These are phyloP conservation scores for Anneissia japonica DNA, from an alignment of 35 echinoderm and acorn worm genomes.

Conservation along the genomic window DNA sequence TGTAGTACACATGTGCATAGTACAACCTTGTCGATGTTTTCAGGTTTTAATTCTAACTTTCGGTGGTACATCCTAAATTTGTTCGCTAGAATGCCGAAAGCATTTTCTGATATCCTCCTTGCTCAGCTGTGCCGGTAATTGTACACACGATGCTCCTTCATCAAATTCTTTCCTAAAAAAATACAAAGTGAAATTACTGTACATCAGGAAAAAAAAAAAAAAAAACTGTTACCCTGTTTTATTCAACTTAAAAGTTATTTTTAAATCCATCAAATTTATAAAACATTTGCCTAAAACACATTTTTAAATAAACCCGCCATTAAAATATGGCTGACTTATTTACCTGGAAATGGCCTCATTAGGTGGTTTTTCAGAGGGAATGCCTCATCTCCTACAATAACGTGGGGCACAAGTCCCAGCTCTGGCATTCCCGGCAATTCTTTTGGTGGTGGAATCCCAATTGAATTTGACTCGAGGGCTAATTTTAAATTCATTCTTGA, in stretches of 20 bases:
- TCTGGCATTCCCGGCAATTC: background rate
- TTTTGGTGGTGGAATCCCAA: background rate
- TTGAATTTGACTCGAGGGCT: background rate
- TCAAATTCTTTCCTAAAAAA: background rate
- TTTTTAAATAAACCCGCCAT: no score
- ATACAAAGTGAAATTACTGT: no score
- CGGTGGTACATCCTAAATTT: background rate
- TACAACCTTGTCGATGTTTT: background rate
- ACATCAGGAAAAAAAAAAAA: no score
- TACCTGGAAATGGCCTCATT: background rate
- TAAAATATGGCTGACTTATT: no score
- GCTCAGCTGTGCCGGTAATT: background rate
- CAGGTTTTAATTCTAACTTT: background rate
- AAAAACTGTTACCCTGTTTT: no score
- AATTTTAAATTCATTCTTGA: background rate
- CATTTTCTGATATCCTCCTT: background rate
- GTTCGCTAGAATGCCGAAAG: background rate
- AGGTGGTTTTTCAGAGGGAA: conserved; percentile 51
- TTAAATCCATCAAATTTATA: no score
- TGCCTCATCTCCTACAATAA: conserved; percentile 60
- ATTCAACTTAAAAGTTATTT: no score
- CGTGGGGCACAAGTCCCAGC: conserved; percentile 4
- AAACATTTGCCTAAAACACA: no score
- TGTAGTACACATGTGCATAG: background rate
- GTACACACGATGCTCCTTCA: background rate